Base-by-base conservation (phyloP, 2,888 invertebrate species). In the Amphipyra berbera region DNA sequence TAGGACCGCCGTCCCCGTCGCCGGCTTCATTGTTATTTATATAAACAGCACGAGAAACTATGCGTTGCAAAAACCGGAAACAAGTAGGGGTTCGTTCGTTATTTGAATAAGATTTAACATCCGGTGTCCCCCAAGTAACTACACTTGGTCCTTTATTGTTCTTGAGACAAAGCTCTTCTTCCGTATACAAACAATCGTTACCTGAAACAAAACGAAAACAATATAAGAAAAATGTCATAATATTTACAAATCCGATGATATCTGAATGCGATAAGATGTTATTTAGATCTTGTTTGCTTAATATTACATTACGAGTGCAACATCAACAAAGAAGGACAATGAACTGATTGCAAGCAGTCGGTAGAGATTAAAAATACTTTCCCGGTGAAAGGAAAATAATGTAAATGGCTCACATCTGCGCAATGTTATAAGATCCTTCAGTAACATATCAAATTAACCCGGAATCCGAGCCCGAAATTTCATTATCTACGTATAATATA, bases 121-220 rank as follows among this genome's bases (percentile, higher is more conserved):
- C 33, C 21, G 53, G 50, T 30, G 42, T 63, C 12, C 48, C 41
- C 0, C 48, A 56, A 56, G 56, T 52, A 38, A 53, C 55, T 48
- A 15, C 27, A 9, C 50, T 62, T 21, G 27, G 64, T 55, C 58
- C 62, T 48, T 30, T 35, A 37, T 53, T 48, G 10, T 37, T 42
- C 47, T 54, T 53, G 10, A 0, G 33, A 30, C 10, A 2, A 3
- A 10, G 35, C 27, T 13, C 13, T 37, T 21, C 9, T 52, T 46
- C 44, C 15, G 12, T 30, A 30, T 7, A 10, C 10, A 48, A 57
- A 48, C 37, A 30, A 53, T 55, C 30, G 30, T 76, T 84, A 84
- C 84, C 84, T 84, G 83, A 61, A 84, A 84, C 82, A 79, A 80
- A 71, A 82, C 65, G 69, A 79, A 73, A 45, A 47, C 44, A 70